Evolutionary conservation across 2,888 invertebrate species (phyloP).

Genomic region (Ormia ochracea): DNA sequence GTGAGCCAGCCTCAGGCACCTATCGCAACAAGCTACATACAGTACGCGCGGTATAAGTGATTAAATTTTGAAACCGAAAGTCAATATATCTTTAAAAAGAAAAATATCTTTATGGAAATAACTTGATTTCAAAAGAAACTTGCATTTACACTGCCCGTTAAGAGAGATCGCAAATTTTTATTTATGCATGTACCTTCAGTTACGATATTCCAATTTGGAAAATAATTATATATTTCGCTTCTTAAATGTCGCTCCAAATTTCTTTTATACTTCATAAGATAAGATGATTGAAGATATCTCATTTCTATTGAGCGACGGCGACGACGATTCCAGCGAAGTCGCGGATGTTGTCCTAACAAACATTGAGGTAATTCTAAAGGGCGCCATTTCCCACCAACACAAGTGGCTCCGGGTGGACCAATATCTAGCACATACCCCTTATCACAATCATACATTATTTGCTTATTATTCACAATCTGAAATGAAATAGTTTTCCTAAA

Average conservation of each 20-base stretch:
- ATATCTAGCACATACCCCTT: conserved; percentile 91
- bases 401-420: conserved; percentile 95
- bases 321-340: conserved; percentile 88
- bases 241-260: conserved; percentile 65
- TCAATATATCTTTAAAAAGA: too few species aligned
- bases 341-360: conserved; percentile 89
- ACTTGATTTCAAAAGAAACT: too few species aligned
- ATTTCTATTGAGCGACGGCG: conserved; percentile 77
- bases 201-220: conserved; percentile 21
- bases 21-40: too few species aligned
- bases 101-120: too few species aligned
- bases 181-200: too few species aligned
- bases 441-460: conserved; percentile 97
- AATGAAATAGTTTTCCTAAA: conserved; percentile 61
- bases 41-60: too few species aligned
- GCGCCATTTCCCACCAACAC: conserved; percentile 95
- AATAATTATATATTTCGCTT: conserved; percentile 49
- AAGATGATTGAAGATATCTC: conserved; percentile 71
- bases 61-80: too few species aligned
- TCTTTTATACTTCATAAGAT: conserved; percentile 69
- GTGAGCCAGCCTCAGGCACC: too few species aligned
- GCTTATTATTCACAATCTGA: conserved; percentile 89
- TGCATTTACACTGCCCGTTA: too few species aligned
- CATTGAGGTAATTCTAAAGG: conserved; percentile 91
- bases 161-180: too few species aligned